Evolutionary conservation across 2,888 invertebrate species (phyloP).

Genomic region (Fabriciana adippe): DNA sequence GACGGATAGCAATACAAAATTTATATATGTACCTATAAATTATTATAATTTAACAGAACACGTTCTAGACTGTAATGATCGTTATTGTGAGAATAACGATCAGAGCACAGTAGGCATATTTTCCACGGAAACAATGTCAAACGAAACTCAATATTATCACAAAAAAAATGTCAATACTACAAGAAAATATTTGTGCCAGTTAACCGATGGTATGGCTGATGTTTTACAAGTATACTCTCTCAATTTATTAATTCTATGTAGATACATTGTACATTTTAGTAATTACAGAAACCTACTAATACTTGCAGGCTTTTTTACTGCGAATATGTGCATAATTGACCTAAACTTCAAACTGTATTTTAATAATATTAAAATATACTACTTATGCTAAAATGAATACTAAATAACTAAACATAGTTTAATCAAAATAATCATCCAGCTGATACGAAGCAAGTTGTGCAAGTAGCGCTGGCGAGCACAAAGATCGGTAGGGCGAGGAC

Average conservation of each 20-base stretch:
- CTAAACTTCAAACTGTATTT: too few species aligned
- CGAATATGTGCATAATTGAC: too few species aligned
- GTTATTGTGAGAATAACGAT: conserved; percentile 30
- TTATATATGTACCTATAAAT: not conserved
- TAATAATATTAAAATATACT: too few species aligned
- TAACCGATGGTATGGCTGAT: conserved; percentile 8
- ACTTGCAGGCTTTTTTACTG: too few species aligned
- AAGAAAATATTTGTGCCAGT: conserved; percentile 15
- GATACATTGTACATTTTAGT: too few species aligned
- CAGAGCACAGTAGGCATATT: conserved; percentile 13
- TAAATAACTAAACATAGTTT: conserved; percentile 23
- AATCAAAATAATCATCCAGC: conserved; percentile 73
- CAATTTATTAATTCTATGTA: too few species aligned
- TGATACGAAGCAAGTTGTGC: conserved; percentile 76
- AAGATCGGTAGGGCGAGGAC: conserved; percentile 76
- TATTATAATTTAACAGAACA: not conserved
- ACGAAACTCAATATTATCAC: conserved; percentile 32
- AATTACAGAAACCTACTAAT: too few species aligned
- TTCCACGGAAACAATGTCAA: conserved; percentile 29
- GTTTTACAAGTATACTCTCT: not conserved
- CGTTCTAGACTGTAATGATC: conserved; percentile 23
- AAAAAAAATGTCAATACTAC: conserved; percentile 29
- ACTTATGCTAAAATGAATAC: not conserved
- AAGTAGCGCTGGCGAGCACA: conserved; percentile 74
- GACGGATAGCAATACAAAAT: conserved; percentile 11